These are phyloP conservation scores for Mimas tiliae DNA, from an alignment of 2,888 invertebrate species.

Conservation along the genomic window DNA sequence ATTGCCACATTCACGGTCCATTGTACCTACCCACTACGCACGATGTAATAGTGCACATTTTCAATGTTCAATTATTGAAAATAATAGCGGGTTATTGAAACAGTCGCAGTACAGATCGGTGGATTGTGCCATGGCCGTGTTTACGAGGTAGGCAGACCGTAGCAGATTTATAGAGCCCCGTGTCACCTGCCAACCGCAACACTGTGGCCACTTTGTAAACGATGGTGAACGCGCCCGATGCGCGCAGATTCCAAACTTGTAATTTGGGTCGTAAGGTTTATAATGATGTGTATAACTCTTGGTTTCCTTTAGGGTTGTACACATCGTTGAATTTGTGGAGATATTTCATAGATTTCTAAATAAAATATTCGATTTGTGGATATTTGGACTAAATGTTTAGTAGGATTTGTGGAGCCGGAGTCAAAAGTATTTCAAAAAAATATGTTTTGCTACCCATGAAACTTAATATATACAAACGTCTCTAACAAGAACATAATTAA, in stretches of 20 bases:
- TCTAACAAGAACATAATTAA: too few relatives aligned
- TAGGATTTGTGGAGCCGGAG: neutral
- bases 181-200: slow-evolving; percentile 78
- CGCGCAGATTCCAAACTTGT: slow-evolving; percentile 47
- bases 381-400: neutral
- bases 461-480: too few relatives aligned
- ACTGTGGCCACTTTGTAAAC: slow-evolving; percentile 61
- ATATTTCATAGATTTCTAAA: neutral
- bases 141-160: slow-evolving; percentile 59
- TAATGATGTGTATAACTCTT: slow-evolving; percentile 34
- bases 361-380: neutral
- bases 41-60: slow-evolving; percentile 42
- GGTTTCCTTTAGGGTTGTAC: slow-evolving; percentile 14
- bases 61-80: slow-evolving; percentile 52
- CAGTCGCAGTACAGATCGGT: slow-evolving; percentile 62
- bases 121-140: slow-evolving; percentile 63
- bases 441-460: too few relatives aligned
- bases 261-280: slow-evolving; percentile 42
- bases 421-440: neutral
- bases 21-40: slow-evolving; percentile 36
- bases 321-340: neutral
- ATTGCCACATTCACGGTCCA: slow-evolving; percentile 39
- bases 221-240: slow-evolving; percentile 40
- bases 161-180: slow-evolving; percentile 72
- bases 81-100: slow-evolving; percentile 64